Conservation (phyloP, 1,140 invertebrate genomes). For the Drosophila kohkoa region DNA sequence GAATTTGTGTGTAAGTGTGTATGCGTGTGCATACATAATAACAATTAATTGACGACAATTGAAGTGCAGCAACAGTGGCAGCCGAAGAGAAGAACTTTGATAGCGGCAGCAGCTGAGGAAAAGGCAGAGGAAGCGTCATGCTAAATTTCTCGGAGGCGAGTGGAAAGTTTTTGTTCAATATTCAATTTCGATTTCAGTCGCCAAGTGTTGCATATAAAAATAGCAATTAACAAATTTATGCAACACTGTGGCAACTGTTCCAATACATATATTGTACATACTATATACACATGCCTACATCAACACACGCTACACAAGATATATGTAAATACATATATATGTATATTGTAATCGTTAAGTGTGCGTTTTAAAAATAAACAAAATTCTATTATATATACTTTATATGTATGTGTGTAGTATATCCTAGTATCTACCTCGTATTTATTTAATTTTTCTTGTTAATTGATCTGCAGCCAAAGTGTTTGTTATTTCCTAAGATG, state of each 20-base stretch:
- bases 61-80: conserved; percentile 54
- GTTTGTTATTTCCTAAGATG: conserved; percentile 42
- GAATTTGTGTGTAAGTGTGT: conserved; percentile 2
- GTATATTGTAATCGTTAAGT: conserved; percentile 29
- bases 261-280: conserved; percentile 16
- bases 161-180: conserved; percentile 71
- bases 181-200: conserved; percentile 59
- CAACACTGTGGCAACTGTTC: conserved; percentile 48
- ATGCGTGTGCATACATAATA: conserved; percentile 47
- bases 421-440: neutral
- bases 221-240: conserved; percentile 80
- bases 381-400: conserved; percentile 8
- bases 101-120: conserved; percentile 3
- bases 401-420: neutral
- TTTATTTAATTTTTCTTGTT: conserved; percentile 15
- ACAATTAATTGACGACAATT: conserved; percentile 78
- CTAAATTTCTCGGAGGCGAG: conserved; percentile 64
- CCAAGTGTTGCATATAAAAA: conserved; percentile 67
- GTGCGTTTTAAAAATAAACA: conserved; percentile 51
- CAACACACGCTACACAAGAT: neutral
- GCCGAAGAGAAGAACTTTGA: conserved; percentile 4
- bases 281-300: neutral
- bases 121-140: conserved; percentile 39
- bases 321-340: conserved; percentile 10
- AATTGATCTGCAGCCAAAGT: conserved; percentile 53